Percentiles rank a stretch among this genome's conserved stretches.
Conservation (phyloP, 1,140 invertebrate species). For the Drosophila serrata region DNA sequence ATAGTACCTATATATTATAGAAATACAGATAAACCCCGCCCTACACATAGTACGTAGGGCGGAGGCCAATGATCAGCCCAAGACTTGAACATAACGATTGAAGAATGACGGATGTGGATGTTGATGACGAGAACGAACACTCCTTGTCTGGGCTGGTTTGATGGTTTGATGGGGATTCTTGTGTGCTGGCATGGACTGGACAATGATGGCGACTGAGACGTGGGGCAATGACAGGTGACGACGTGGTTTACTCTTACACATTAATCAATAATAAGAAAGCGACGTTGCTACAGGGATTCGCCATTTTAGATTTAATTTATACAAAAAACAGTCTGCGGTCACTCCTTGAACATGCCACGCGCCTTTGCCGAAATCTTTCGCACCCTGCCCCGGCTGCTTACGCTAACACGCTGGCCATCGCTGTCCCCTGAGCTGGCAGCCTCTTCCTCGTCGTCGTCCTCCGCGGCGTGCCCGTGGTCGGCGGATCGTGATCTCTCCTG, state of each 20-base stretch:
- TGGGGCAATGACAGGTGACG: constrained; percentile 44
- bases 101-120: constrained; percentile 42
- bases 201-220: constrained; percentile 4
- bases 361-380: constrained; percentile 93
- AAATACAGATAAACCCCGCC: constrained; percentile 57
- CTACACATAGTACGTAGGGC: constrained; percentile 64
- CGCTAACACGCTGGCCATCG: constrained; percentile 87
- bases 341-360: constrained; percentile 89
- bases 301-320: constrained; percentile 67
- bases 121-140: constrained; percentile 40
- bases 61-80: constrained; percentile 18
- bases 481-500: constrained; percentile 38
- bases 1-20: constrained; percentile 67
- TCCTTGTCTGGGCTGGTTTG: constrained; percentile 20
- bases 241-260: constrained; percentile 65
- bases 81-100: constrained; percentile 33
- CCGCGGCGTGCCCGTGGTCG: constrained; percentile 1
- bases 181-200: background rate
- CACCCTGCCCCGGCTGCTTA: constrained; percentile 94
- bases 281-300: constrained; percentile 23
- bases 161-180: background rate
- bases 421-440: constrained; percentile 73
- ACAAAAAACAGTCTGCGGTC: constrained; percentile 81
- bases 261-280: constrained; percentile 80
- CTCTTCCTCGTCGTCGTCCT: background rate